Evolutionary conservation across 53 echinoderm and acorn worm species (phyloP).

Genomic region (Actinopyga echinites): DNA sequence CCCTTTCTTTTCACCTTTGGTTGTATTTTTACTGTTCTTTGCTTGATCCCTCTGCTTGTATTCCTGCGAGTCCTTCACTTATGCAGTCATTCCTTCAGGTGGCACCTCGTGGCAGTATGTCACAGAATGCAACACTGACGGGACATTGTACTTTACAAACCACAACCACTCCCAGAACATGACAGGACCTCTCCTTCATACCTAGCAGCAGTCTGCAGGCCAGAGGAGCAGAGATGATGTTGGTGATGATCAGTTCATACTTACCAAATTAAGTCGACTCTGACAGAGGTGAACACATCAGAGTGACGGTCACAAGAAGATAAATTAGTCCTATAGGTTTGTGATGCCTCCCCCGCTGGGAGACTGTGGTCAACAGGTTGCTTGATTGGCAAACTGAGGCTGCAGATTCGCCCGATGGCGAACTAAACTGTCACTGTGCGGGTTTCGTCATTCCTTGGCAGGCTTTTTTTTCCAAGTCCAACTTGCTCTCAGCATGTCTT

Average conservation of each 20-base stretch:
- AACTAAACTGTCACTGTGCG: constrained; percentile 20
- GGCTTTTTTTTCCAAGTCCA: constrained; percentile 24
- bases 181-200: no score
- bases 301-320: not conserved
- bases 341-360: constrained; percentile 17
- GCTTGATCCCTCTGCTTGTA: no score
- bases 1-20: no score
- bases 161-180: no score
- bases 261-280: not conserved
- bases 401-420: constrained; percentile 10
- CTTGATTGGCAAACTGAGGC: not conserved
- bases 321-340: constrained; percentile 6
- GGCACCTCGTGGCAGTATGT: no score
- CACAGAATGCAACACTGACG: no score
- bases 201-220: no score
- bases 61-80: no score
- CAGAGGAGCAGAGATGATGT: no score
- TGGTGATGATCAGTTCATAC: not conserved
- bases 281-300: constrained; percentile 24
- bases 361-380: constrained; percentile 32
- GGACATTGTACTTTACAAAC: no score
- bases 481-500: not conserved
- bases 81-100: no score
- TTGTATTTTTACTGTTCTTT: no score
- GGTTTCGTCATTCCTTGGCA: constrained; percentile 24